A percentile compares a stretch with the other conserved stretches of the same genome.
phyloP scores from a whole-genome alignment of 2,797 vertebrate genomes.

The Enteromius unitaeniatus region DNA sequence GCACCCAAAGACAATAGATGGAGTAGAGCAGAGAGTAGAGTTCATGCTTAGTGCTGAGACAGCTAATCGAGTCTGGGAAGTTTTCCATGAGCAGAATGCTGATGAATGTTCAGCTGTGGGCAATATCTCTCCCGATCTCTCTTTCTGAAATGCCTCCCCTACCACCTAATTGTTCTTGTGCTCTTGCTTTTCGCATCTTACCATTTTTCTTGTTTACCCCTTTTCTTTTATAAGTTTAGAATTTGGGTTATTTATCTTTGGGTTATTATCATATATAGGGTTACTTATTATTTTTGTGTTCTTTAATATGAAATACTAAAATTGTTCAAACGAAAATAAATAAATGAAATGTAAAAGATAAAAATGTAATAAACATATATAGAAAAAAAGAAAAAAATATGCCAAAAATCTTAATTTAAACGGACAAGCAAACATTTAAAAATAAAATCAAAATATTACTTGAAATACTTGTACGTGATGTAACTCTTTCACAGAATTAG shows the following conservation, averaged over 20 bases:
- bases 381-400: not conserved
- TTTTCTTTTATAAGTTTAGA: not conserved
- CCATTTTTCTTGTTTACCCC: not conserved
- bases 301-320: not conserved
- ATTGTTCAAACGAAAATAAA: not conserved
- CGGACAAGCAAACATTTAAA: not conserved
- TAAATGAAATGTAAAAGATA: not conserved
- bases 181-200: not conserved
- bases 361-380: not conserved
- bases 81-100: constrained; percentile 14
- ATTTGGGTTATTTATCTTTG: not conserved
- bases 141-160: constrained; percentile 9
- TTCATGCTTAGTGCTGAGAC: not conserved
- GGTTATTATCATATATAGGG: no score
- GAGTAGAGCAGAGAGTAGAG: constrained; percentile 3
- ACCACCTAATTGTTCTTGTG: not conserved
- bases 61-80: constrained; percentile 15
- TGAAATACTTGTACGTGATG: not conserved
- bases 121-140: not conserved
- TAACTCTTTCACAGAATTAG: not conserved
- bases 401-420: not conserved
- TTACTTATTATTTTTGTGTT: not conserved
- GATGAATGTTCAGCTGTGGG: constrained; percentile 9
- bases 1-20: constrained; percentile 25
- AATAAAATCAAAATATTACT: not conserved